Evolutionary conservation across 2,888 invertebrate species (phyloP).

Genomic region (Parasteatoda lunata): DNA sequence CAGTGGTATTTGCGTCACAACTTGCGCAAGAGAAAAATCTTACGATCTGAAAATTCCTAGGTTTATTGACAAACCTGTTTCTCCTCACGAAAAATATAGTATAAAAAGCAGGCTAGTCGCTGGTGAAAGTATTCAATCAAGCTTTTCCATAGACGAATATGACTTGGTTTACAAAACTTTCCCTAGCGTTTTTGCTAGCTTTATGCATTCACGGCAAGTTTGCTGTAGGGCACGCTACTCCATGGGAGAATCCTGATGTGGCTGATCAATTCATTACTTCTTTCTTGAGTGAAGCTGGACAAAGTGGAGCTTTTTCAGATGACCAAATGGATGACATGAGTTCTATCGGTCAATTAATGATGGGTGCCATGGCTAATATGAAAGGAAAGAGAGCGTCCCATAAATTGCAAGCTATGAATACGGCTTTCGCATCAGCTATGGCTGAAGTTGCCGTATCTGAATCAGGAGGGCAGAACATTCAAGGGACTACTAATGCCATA

Average conservation of each 20-base stretch:
- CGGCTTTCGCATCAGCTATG: conserved; percentile 45
- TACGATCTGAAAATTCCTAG: no score
- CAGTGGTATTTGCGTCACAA: no score
- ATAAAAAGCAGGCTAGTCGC: no score
- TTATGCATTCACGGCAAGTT: conserved; percentile 26
- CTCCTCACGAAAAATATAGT: no score
- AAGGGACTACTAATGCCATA: conserved; percentile 9
- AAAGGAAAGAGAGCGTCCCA: not conserved
- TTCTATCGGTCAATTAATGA: conserved; percentile 5
- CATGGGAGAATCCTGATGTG: conserved; percentile 8
- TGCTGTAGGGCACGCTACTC: not conserved
- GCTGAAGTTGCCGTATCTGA: conserved; percentile 34
- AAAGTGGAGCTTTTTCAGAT: conserved; percentile 3
- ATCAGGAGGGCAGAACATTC: not conserved
- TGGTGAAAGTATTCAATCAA: no score
- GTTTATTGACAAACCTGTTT: no score
- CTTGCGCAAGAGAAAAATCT: no score
- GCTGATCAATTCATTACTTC: conserved; percentile 4
- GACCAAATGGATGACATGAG: conserved; percentile 30
- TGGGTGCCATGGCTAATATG: conserved; percentile 11
- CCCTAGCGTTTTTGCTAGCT: no score
- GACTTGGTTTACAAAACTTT: no score
- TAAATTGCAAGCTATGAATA: conserved; percentile 27
- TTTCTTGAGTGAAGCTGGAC: not conserved
- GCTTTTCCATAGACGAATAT: no score